Base-by-base conservation (phyloP, 1,140 invertebrate species). In the Bombus turneri region DNA sequence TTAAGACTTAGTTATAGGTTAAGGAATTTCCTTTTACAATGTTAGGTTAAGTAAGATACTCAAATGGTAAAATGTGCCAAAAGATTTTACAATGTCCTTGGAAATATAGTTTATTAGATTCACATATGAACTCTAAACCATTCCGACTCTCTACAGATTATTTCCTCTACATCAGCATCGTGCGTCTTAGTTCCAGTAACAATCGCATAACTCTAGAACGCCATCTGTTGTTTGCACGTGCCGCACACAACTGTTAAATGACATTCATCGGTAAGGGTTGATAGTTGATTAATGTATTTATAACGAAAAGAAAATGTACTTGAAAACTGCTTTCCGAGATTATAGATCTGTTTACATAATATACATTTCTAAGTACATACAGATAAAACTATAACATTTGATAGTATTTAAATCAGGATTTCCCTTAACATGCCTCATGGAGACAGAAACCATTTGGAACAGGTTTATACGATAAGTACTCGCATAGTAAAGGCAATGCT, bases 151-250 rank as follows among this genome's bases (percentile, higher is more conserved):
- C 28, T n/a, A n/a, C 2, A 31, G 2, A 66, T 34, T 18, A 13
- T 37, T 28, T 25, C 8, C 34, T 37, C 10, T 28, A 22, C 8
- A 34, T 34, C 43, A 31, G 10, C 6, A 74, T 25, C 18, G 9
- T 18, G 13, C 0, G 15, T 6, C 5, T 47, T 47, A 18, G 9
- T 25, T 22, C n/a, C 1, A 34, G 22, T 57, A 37, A 9, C n/a
- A n/a, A 78, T 43, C 66, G n/a, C 59, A 2, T 66, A 64, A 64
- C 15, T 18, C 18, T 41, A 43, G 76, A 43, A 12, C 76, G 76
- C 62, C 76, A 78, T 78, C 76, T 78, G 76, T 62, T 64, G 13
- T 37, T 41, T 41, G n/a, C 69, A 25, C 9, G 5, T 15, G 34
- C 2, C 25, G 2, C 12, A 22, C 31, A 73, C n/a, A 3, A 13